Percentiles rank a stretch among this genome's conserved stretches.
phyloP scores from a whole-genome alignment of 2,797 vertebrate species.

The Gambelia wislizenii region DNA sequence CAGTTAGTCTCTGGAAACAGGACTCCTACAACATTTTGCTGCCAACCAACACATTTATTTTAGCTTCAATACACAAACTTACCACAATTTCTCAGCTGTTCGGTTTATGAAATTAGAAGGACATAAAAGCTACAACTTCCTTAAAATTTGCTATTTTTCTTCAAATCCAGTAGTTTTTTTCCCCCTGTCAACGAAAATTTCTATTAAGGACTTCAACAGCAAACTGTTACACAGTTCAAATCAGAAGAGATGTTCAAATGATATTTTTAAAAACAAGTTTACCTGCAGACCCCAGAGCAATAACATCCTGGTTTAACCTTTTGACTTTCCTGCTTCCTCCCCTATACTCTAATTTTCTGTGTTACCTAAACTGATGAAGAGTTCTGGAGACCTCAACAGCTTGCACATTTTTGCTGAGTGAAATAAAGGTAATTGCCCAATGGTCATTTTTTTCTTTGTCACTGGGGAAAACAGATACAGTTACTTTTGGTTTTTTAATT shows the following conservation, averaged over 20 bases:
- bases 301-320: not conserved
- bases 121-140: not conserved
- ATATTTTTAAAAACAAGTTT: constrained; percentile 40
- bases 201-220: constrained; percentile 39
- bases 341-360: not conserved
- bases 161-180: not conserved
- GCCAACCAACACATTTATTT: constrained; percentile 49
- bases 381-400: no score
- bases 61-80: constrained; percentile 20
- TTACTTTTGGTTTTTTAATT: not conserved
- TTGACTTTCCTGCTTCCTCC: not conserved
- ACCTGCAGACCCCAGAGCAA: not conserved
- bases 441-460: no score
- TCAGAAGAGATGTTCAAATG: constrained; percentile 42
- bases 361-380: not conserved
- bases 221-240: constrained; percentile 49
- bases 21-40: constrained; percentile 30
- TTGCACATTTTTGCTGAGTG: no score
- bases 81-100: constrained; percentile 35
- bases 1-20: constrained; percentile 21
- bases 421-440: no score
- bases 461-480: no score
- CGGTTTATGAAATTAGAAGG: constrained; percentile 38
- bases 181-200: not conserved
- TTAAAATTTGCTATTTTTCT: constrained; percentile 6